phyloP scores from a whole-genome alignment of 2,888 invertebrate genomes.

The Terebella lapidaria region DNA sequence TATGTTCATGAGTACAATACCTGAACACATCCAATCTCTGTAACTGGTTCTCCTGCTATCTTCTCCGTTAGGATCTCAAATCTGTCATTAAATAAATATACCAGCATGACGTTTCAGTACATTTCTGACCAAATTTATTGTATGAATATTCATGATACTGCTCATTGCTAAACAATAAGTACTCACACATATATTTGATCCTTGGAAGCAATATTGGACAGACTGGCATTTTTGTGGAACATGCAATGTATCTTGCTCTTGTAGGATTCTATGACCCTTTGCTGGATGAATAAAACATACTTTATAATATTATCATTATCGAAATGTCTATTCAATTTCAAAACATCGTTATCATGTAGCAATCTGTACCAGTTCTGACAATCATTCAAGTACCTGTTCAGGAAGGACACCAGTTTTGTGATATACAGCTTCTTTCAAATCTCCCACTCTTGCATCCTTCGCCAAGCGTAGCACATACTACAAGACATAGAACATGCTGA shows the following conservation, averaged over 20 bases:
- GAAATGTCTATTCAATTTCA: no score
- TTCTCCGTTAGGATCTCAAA: conserved; percentile 49
- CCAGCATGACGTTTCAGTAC: no score
- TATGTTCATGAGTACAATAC: background rate
- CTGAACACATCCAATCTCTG: conserved; percentile 33
- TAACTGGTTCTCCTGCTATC: conserved; percentile 49
- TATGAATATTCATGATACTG: no score
- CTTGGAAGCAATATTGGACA: conserved; percentile 35
- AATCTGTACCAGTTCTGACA: no score
- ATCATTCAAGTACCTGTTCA: no score
- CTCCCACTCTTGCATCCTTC: conserved; percentile 44
- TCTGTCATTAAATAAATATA: conserved; percentile 35
- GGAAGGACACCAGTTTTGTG: conserved; percentile 37
- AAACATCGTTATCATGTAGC: no score
- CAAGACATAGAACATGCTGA: conserved; percentile 8
- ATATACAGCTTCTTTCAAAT: conserved; percentile 42
- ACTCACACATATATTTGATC: conserved; percentile 51
- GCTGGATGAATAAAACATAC: no score
- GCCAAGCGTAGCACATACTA: conserved; percentile 39
- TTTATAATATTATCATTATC: no score
- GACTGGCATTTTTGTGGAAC: conserved; percentile 32
- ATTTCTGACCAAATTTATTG: no score
- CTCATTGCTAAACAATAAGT: no score
- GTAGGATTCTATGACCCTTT: conserved; percentile 47
- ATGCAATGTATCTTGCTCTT: conserved; percentile 41